phyloP scores from a whole-genome alignment of 1,140 invertebrate species.

The Eupristina koningsbergeri region DNA sequence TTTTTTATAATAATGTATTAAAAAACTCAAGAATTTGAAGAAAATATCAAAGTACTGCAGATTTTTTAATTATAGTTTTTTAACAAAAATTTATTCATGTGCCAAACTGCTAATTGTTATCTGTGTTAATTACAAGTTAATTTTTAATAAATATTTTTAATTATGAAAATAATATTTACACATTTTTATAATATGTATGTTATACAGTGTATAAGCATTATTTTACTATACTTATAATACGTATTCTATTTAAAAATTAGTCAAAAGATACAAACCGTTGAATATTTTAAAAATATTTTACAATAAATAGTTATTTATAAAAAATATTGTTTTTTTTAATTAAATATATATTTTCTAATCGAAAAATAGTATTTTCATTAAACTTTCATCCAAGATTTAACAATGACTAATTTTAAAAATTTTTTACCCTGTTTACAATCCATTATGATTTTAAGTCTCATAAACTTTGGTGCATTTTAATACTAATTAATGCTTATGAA shows the following conservation, averaged over 20 bases:
- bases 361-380: constrained; percentile 13
- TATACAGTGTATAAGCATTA: constrained; percentile 28
- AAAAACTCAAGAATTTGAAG: constrained; percentile 21
- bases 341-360: constrained; percentile 14
- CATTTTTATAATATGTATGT: constrained; percentile 17
- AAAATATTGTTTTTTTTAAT: no score
- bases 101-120: constrained; percentile 37
- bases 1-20: constrained; percentile 36
- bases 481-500: not conserved
- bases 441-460: constrained; percentile 13
- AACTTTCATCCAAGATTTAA: constrained; percentile 3
- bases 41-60: constrained; percentile 18
- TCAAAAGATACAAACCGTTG: not conserved
- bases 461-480: not conserved
- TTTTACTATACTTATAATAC: constrained; percentile 20
- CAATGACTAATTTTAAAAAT: not conserved
- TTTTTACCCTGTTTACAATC: constrained; percentile 38
- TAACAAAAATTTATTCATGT: constrained; percentile 9
- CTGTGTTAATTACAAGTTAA: constrained; percentile 26
- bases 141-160: constrained; percentile 15
- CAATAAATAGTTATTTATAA: constrained; percentile 14
- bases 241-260: constrained; percentile 17
- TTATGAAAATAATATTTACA: constrained; percentile 4
- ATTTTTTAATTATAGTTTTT: constrained; percentile 1
- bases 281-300: not conserved